Base-by-base conservation (phyloP, 1,140 invertebrate species). In the Anthonomus grandis region DNA sequence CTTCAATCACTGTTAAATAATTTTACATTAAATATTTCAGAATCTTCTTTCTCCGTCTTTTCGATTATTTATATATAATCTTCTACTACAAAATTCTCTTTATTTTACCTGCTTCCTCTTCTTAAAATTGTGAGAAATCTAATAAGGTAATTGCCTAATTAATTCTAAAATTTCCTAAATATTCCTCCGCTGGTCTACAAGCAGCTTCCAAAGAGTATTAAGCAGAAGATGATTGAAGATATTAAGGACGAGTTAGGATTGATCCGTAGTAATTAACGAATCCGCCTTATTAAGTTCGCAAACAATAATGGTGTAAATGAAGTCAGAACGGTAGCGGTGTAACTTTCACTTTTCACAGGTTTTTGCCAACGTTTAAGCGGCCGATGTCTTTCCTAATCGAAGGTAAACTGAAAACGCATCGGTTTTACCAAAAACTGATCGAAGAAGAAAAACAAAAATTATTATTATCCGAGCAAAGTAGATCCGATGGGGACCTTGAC, bases 321-420 rank as follows among this genome's bases (percentile, higher is more conserved):
- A 45, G 13, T 22, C 9, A 17, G 42, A 21, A 12, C 42, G 19
- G 15, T 6, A 12, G 9, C 42, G 15, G 8, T 13, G 27, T 21
- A 13, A 51, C 49, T 65, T 63, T 63, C 61, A 59, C 60, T 62
- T 62, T 50, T 61, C 52, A 2, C 64, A 83, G 81, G 62, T 75
- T 75, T 56, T 49, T 86, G n/a, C 83, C 86, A 1, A 74, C 69
- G 27, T 86, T 78, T 57, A 70, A 74, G 10, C 77, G 76, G 31
- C 68, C 73, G n/a, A 76, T 87, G 51, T 55, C 74, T 2, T 80
- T 79, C 19, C 67, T 89, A 57, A 65, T 83, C 3, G 79, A 83
- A 3, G 89, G 89, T 9, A 83, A 89, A 70, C 67, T 69, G 2
- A 83, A 86, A 68, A 87, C 86, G 0, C 89, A 93, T 62, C 66